Conservation (phyloP, 37 sponge, comb jelly and placozoan species). For the Theonella swinhoei region DNA sequence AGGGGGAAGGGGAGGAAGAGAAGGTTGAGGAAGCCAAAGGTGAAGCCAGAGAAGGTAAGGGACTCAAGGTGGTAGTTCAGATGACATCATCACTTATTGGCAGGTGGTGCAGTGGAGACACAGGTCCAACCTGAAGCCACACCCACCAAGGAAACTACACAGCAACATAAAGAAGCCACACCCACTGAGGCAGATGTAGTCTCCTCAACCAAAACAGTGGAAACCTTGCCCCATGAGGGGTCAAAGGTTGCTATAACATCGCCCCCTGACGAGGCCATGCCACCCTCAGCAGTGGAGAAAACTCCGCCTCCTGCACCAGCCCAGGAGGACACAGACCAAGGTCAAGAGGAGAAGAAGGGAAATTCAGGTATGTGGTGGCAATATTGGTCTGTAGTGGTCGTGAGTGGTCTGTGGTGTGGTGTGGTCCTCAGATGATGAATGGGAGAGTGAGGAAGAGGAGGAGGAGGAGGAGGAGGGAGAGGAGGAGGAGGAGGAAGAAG, state of each 20-base stretch:
- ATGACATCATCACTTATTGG: too few species aligned
- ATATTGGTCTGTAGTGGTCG: too few species aligned
- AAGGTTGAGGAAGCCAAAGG: conserved; percentile 3
- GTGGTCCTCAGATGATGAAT: background rate
- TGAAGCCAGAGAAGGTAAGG: conserved; percentile 6
- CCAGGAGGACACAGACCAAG: conserved; percentile 28
- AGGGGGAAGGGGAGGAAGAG: conserved; percentile 23
- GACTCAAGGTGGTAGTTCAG: conserved; percentile 24
- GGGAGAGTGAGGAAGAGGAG: conserved; percentile 36
- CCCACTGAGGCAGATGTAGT: background rate
- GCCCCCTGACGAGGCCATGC: background rate
- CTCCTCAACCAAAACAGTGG: background rate
- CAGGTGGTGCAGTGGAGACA: too few species aligned
- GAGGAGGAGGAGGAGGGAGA: conserved; percentile 32
- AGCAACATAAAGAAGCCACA: background rate
- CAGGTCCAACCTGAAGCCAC: too few species aligned
- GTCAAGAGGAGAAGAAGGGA: conserved; percentile 26
- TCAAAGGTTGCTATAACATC: too few species aligned
- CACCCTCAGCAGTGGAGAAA: background rate
- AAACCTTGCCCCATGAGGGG: too few species aligned
- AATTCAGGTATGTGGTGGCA: background rate
- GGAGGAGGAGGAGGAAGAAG: conserved; percentile 46
- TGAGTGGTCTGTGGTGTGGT: conserved; percentile 15
- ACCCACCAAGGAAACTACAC: background rate
- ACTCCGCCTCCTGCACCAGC: conserved; percentile 11